A percentile compares a stretch with the other conserved stretches of the same genome.
phyloP scores from a whole-genome alignment of 2,888 invertebrate genomes.

The Morinoia aosen region DNA sequence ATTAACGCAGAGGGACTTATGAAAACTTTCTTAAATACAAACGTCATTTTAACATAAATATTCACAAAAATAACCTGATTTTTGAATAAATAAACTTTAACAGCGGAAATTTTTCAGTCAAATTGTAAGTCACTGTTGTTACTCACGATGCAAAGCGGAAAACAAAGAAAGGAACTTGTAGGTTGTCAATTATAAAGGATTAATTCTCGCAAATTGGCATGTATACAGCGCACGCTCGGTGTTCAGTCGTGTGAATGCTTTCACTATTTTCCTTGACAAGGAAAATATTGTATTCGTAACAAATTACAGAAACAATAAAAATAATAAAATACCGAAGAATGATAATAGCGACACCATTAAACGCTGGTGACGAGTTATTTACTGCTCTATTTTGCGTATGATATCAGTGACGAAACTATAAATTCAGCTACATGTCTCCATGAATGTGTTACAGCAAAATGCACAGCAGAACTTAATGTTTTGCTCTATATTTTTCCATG shows the following conservation, averaged over 20 bases:
- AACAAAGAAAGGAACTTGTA: neutral
- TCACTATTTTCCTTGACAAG: neutral
- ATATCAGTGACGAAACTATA: too few relatives aligned
- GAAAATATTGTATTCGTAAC: neutral
- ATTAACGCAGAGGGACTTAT: neutral
- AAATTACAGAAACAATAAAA: too few relatives aligned
- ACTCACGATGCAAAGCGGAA: neutral
- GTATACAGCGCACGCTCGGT: too few relatives aligned
- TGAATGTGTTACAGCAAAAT: too few relatives aligned
- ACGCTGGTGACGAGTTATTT: too few relatives aligned
- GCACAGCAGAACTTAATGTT: too few relatives aligned
- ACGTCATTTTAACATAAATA: neutral
- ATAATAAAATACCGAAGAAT: too few relatives aligned
- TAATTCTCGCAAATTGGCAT: neutral
- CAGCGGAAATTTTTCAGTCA: neutral
- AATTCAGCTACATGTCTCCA: too few relatives aligned
- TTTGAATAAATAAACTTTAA: neutral
- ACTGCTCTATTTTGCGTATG: too few relatives aligned
- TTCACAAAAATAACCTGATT: neutral
- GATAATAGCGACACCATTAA: too few relatives aligned
- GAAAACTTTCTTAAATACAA: neutral
- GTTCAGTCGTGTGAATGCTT: too few relatives aligned
- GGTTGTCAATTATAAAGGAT: neutral
- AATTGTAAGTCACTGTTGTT: neutral
- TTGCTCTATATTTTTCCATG: too few relatives aligned